Evolutionary conservation across 2,888 invertebrate species (phyloP), one percentile per base, ranked within the genome.

Genomic region (Phania funesta): DNA sequence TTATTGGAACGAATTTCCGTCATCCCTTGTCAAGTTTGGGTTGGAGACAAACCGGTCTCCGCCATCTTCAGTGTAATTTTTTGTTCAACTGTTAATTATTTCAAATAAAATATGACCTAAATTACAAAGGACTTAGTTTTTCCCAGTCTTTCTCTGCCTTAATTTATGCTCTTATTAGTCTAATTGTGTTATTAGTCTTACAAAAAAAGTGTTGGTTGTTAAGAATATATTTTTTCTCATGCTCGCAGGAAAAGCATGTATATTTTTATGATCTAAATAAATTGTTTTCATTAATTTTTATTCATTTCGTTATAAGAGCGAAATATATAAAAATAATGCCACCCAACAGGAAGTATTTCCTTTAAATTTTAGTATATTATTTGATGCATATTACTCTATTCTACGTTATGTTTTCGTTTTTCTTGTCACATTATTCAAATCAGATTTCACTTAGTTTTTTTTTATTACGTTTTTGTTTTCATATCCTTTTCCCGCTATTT

Each of bases 231-330:
- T 38, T 38, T 1, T 2, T 11, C 4, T 4, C n/a, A 38, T 9
- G 11, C n/a, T n/a, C n/a, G 11, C 11, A 38, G n/a, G 11, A n/a
- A 38, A 38, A 13, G 11, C 11, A 9, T n/a, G 8, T 9, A 9
- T 35, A 35, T 11, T 35, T 35, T 9, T n/a, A n/a, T 5, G 6
- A 38, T 52, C 50, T 38, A 54, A 44, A 64, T 46, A 22, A 38
- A 65, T 52, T 32, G 54, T 32, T 75, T 65, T 65, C 35, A 65
- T 65, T 65, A 65, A 48, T 65, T 8, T 26, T 54, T 44, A 74
- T 74, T 74, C 13, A 46, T 62, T 62, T 52, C 13, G n/a, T 52
- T 29, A n/a, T 26, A 44, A 64, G 50, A 38, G 26, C 18, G 8
- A n/a, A 16, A 1, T 20, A 2, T 20, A 48, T 11, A 32, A 16